phyloP scores from a whole-genome alignment of 2,888 invertebrate species.

The Lamellibrachia columna region DNA sequence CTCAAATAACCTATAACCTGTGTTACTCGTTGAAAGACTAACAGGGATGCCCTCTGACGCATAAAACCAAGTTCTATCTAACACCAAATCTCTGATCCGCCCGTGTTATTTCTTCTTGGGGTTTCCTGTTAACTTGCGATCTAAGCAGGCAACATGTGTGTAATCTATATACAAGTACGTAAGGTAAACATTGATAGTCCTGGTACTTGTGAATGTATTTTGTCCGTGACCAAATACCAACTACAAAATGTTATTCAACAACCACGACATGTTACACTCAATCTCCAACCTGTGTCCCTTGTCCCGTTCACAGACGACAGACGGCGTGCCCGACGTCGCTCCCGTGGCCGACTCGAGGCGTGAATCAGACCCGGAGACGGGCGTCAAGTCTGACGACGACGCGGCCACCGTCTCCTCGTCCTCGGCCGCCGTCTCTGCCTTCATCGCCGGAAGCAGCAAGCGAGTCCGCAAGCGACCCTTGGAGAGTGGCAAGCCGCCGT shows the following conservation, averaged over 20 bases:
- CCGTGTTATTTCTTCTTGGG: too few relatives aligned
- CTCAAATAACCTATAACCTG: too few relatives aligned
- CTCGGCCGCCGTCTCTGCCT: constrained; percentile 19
- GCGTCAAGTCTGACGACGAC: not conserved
- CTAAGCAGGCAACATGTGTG: not conserved
- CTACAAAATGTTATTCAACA: too few relatives aligned
- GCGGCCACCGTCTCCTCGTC: constrained; percentile 17
- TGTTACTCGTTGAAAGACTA: too few relatives aligned
- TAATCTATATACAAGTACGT: not conserved
- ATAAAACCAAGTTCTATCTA: too few relatives aligned
- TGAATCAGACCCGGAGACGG: not conserved
- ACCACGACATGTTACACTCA: not conserved
- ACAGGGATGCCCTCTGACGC: too few relatives aligned
- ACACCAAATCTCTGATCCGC: too few relatives aligned
- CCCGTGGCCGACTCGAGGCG: not conserved
- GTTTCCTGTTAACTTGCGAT: not conserved
- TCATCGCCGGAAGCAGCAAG: constrained; percentile 26
- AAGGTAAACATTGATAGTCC: too few relatives aligned
- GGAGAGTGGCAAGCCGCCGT: constrained; percentile 57
- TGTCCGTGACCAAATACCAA: too few relatives aligned
- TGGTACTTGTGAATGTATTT: too few relatives aligned
- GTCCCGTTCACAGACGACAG: not conserved
- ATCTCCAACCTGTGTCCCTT: not conserved
- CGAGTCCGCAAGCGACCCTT: constrained; percentile 49
- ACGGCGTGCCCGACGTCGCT: not conserved